These are phyloP conservation scores for Chaetura pelagica DNA, from an alignment of 2,113 vertebrate species.

Conservation along the genomic window DNA sequence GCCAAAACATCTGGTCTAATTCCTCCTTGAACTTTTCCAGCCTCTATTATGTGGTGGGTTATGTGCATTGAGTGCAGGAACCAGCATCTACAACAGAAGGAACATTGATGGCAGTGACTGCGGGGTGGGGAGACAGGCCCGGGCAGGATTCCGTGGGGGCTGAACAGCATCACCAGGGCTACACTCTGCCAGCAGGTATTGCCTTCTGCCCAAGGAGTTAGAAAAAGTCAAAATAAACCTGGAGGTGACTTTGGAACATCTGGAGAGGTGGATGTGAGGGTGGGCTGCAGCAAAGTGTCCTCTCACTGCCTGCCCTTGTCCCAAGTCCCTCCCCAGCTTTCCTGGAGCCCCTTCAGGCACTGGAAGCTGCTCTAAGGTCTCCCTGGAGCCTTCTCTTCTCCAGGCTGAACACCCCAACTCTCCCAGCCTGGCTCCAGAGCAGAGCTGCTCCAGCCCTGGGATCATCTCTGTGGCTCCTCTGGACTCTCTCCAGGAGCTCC, in stretches of 20 bases:
- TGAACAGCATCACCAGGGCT: background rate
- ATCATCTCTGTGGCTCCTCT: too few relatives aligned
- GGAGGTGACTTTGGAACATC: rapidly evolving
- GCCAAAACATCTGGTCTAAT: slow-evolving; percentile 3
- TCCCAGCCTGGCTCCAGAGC: too few relatives aligned
- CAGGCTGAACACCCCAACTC: too few relatives aligned
- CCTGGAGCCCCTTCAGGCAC: too few relatives aligned
- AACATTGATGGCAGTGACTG: background rate
- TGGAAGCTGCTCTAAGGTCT: too few relatives aligned
- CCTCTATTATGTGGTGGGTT: background rate
- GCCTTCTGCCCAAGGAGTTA: background rate
- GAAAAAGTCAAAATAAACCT: background rate
- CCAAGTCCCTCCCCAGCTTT: too few relatives aligned
- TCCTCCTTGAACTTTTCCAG: slow-evolving; percentile 32
- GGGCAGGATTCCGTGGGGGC: background rate
- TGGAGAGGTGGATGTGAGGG: background rate
- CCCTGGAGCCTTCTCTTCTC: too few relatives aligned
- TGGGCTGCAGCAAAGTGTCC: rapidly evolving
- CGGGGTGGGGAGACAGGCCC: background rate
- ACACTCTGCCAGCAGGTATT: background rate
- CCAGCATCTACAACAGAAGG: background rate
- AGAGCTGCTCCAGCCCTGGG: too few relatives aligned
- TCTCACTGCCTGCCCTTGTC: too few relatives aligned
- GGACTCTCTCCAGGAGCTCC: too few relatives aligned
- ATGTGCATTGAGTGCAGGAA: background rate